Conservation (phyloP, 2,113 vertebrate species). For the Recurvirostra avosetta region DNA sequence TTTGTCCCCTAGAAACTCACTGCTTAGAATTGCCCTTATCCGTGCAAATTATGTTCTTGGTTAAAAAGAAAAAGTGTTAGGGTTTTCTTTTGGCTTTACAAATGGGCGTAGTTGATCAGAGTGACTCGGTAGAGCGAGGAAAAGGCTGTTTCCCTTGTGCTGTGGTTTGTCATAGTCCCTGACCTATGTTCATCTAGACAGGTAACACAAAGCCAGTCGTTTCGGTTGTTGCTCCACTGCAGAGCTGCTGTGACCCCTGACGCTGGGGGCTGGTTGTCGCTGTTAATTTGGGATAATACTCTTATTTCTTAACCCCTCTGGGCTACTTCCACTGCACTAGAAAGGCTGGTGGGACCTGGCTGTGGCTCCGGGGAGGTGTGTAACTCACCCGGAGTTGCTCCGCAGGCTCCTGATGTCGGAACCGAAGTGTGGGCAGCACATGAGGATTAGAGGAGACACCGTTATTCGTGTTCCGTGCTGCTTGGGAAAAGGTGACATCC, state of each 20-base stretch:
- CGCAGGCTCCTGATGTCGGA: rapidly evolving
- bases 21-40: not conserved
- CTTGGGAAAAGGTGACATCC: not conserved
- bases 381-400: not conserved
- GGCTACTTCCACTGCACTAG: not conserved
- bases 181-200: rapidly evolving
- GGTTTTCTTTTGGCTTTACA: not conserved
- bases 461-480: not conserved
- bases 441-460: not conserved
- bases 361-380: not conserved
- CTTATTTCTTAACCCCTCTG: not conserved
- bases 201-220: not conserved
- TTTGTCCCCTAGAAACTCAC: not conserved
- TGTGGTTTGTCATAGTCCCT: not conserved
- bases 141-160: not conserved
- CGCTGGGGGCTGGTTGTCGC: not conserved
- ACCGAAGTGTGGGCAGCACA: not conserved
- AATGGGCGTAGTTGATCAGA: rapidly evolving
- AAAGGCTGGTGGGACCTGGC: not conserved
- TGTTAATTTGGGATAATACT: not conserved
- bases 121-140: not conserved
- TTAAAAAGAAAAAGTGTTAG: too few species aligned
- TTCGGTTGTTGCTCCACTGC: not conserved
- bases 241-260: not conserved
- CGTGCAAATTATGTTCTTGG: not conserved